Base-by-base conservation (phyloP, 1,140 invertebrate genomes). In the Drosophila jambulina region DNA sequence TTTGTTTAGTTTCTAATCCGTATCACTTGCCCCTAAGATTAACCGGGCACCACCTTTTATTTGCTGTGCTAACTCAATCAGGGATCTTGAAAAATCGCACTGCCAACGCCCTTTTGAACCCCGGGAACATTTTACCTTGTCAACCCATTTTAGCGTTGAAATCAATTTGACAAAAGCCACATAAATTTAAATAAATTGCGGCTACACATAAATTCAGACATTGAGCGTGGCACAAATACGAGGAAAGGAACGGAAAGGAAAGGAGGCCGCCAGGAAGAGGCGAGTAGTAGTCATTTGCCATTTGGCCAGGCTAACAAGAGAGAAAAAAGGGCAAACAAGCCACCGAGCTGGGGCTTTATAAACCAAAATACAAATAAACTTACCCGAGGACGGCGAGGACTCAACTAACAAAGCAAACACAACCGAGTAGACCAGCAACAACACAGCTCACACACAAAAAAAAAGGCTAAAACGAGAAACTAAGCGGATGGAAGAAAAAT, bases 161-260 rank as follows among this genome's bases (percentile, higher is more conserved):
- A 87, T 87, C 83, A 87, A 87, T 87, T 87, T 87, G 83, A 88
- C 83, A 87, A 88, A 87, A 87, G 80, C 83, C 83, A 87, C 83
- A 87, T 87, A 87, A 87, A 87, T 87, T 87, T 87, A 84, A 87
- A 87, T 87, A 87, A 87, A 87, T 87, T 84, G 83, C 83, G 80
- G 84, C 72, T 72, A 42, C 80, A 87, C 83, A 87, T 87, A 88
- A 88, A 87, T 87, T 80, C 78, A 80, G 83, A 84, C 83, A 88
- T 88, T 65, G 74, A 75, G 58, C 65, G 36, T 9, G 27, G 43
- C 36, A 45, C 46, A 56, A 25, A 38, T 51, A 32, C 40, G 34
- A 46, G n/a, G 27, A 51, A 51, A 32, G 40, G 21, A 51, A 51
- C 27, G 40, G 21, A 5, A 32, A 46, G 17, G n/a, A 32, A 21